Base-by-base conservation (phyloP, 1,140 invertebrate species). In the Gerris buenoi region DNA sequence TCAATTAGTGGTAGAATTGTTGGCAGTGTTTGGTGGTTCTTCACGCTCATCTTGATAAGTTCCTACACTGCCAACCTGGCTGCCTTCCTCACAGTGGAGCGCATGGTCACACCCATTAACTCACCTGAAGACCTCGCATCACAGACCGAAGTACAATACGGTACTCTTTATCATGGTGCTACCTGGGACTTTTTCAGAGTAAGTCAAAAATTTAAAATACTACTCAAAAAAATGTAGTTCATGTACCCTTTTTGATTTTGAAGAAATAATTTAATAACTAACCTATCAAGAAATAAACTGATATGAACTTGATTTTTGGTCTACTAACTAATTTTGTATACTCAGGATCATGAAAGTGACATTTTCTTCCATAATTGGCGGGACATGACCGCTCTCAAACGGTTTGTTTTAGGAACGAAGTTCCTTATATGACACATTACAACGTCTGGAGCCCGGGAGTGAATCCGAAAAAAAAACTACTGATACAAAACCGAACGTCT, bases 1-100 rank as follows among this genome's bases (percentile, higher is more conserved):
- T 94, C 94, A 1, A 84, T 95, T 67, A 93, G 92, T 0, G 95
- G 95, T 2, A 82, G 96, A 28, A 94, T 98, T 72, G 93, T 97
- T 0, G 94, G 94, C 1, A 91, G 91, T 63, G 93, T 95, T 0
- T 99, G 96, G 96, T 99, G 96, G 95, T 98, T 99, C 79, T 99
- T 99, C 78, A 97, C 95, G 0, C 83, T 99, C 25, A 98, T 99
- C 74, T 84, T 99, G 67, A 95, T 98, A 68, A 97, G 95, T 56
- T 98, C 95, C 15, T 99, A 98, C 78, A 98, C 96, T 22, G 95
- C 96, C 60, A 99, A 99, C 79, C 81, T 98, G 67, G 95, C 95
- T 1, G 95, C 96, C 15, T 98, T 98, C 79, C 84, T 95, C 58
- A 97, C 93, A 0, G 89, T 97, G 18, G 93, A 96, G 77, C 81